These are phyloP conservation scores for Malaclemys terrapin DNA, from an alignment of 2,113 vertebrate genomes.

Conservation along the genomic window DNA sequence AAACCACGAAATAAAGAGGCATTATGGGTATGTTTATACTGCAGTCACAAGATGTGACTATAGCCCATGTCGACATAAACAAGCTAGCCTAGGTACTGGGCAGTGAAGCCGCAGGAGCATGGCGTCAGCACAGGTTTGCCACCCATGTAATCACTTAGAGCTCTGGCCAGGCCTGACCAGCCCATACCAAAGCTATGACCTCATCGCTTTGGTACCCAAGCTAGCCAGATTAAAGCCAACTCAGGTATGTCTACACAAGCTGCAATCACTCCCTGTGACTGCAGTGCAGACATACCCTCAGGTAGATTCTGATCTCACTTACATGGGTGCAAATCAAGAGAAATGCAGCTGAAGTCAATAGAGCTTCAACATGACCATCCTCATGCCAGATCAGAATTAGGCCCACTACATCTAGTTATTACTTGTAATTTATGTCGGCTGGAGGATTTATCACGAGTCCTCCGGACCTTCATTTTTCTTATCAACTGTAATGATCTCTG, in stretches of 20 bases:
- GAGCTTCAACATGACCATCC: not conserved
- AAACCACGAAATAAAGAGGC: not conserved
- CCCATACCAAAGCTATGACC: not conserved
- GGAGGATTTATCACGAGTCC: not conserved
- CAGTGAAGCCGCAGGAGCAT: not conserved
- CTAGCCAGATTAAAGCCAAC: not conserved
- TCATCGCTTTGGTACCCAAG: not conserved
- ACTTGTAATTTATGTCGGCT: not conserved
- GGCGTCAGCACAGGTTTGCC: not conserved
- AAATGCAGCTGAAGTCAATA: not conserved
- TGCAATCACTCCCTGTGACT: too few relatives aligned
- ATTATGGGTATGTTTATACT: not conserved
- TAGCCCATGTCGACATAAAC: not conserved
- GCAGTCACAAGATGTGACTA: not conserved
- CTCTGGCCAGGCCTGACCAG: not conserved
- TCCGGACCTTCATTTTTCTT: not conserved
- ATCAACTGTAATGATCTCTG: not conserved
- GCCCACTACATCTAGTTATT: not conserved
- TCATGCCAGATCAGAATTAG: not conserved
- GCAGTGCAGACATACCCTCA: not conserved
- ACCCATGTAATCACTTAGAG: not conserved
- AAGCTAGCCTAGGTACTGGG: not conserved
- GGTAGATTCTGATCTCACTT: not conserved
- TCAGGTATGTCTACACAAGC: not conserved
- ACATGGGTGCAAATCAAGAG: not conserved